Base-by-base conservation (phyloP, 2,797 vertebrate species). In the Periophthalmus magnuspinnatus region DNA sequence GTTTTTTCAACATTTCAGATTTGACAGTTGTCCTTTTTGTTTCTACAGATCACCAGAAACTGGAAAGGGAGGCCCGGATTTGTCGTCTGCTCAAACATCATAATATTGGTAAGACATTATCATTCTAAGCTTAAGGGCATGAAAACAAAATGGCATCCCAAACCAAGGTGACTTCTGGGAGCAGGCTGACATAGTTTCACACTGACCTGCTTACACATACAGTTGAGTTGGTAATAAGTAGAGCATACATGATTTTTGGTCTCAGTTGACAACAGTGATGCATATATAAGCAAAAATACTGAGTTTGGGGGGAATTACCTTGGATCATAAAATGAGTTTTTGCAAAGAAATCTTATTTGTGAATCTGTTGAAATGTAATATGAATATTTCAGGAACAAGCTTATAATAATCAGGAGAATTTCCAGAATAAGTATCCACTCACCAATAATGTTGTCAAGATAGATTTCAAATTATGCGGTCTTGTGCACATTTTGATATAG, bases 71-170 rank as follows among this genome's bases (percentile, higher is more conserved):
- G 93, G 97, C 97, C 80, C 92, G 96, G 88, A 98, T 98, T 88
- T 98, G 97, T 85, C 96, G 97, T 70, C 95, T 98, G 72, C 91
- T 98, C 78, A 98, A 98, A 88, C 96, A 98, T 71, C 86, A 95
- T 71, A 98, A 98, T 90, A 98, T 98, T 0, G 97, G 97, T 98
- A 89, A 94, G 88, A 75, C 66, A 34, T 74, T 11, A 72, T 21
- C 7, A 4, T 16, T n/a, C 48, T 47, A 17, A 9, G 0, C 22
- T 8, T 32, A 13, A 16, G 41, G 21, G 14, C 55, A 32, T 32
- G 41, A 22, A 45, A 22, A 1, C 19, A 17, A 64, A 64, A 64
- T 63, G 13, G 6, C 22, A 8, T 0, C 2, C 6, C 5, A 17
- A 10, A 64, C 17, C 38, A 64, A 48, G 61, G 61, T 64, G 61